These are phyloP conservation scores for Aleiodes alternator DNA, from an alignment of 2,888 invertebrate genomes.

Conservation along the genomic window DNA sequence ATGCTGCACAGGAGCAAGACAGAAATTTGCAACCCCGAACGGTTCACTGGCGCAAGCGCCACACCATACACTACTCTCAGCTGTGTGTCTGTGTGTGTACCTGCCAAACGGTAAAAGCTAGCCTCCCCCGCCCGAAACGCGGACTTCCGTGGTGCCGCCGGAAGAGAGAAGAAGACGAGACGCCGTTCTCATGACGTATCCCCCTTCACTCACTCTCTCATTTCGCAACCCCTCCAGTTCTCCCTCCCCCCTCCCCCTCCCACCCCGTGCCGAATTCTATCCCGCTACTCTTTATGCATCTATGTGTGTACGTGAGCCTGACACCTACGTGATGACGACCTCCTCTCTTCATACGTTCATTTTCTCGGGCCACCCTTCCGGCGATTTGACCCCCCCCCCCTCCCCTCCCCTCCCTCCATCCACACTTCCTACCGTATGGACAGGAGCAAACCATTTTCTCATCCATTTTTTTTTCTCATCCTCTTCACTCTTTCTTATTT, in stretches of 20 bases:
- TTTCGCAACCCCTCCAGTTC: no score
- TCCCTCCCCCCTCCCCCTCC: neutral
- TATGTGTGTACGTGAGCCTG: no score
- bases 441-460: no score
- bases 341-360: no score
- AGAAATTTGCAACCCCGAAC: conserved; percentile 42
- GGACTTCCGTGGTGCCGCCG: conserved; percentile 58
- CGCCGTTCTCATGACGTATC: conserved; percentile 8
- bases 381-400: no score
- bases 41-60: conserved; percentile 51
- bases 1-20: conserved; percentile 32
- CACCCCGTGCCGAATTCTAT: neutral
- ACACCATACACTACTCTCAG: conserved; percentile 44
- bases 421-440: no score
- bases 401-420: no score
- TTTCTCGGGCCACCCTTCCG: conserved; percentile 7
- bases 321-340: no score
- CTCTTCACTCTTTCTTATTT: conserved; percentile 14
- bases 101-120: conserved; percentile 51
- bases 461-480: conserved; percentile 19
- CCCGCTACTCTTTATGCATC: no score
- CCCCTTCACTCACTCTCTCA: neutral
- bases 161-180: conserved; percentile 26
- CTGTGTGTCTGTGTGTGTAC: conserved; percentile 15
- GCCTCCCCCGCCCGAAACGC: conserved; percentile 55